Conservation (phyloP, 2,888 invertebrate species). For the Papilio demoleus region DNA sequence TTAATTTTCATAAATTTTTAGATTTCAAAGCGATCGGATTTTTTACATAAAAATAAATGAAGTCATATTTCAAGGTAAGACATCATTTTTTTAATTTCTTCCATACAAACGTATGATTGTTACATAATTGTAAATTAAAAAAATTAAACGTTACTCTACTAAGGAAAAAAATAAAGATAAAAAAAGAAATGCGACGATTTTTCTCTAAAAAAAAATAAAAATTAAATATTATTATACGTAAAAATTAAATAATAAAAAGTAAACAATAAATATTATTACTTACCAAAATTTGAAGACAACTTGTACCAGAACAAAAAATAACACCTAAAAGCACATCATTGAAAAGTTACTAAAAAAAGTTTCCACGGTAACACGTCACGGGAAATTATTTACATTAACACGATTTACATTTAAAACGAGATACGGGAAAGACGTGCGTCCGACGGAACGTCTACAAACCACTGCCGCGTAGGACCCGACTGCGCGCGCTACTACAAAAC, state of each 20-base stretch:
- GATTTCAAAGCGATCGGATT: too few species aligned
- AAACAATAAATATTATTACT: background rate
- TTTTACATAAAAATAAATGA: too few species aligned
- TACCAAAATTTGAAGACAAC: constrained; percentile 20
- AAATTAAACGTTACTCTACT: too few species aligned
- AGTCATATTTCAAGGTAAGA: too few species aligned
- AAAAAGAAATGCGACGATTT: too few species aligned
- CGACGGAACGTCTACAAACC: constrained; percentile 50
- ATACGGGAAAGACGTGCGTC: constrained; percentile 45
- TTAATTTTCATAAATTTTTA: too few species aligned
- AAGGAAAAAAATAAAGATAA: too few species aligned
- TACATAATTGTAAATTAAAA: too few species aligned
- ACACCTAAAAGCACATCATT: constrained; percentile 30
- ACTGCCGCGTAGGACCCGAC: constrained; percentile 48
- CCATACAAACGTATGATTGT: too few species aligned
- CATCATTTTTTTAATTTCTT: too few species aligned
- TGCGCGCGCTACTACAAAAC: constrained; percentile 47
- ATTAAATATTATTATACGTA: background rate
- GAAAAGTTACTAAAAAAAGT: constrained; percentile 10
- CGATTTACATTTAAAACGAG: constrained; percentile 33
- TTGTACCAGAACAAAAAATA: constrained; percentile 14
- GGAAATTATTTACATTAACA: constrained; percentile 37
- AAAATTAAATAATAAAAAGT: background rate
- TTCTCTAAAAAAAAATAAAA: background rate
- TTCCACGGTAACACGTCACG: constrained; percentile 9